Evolutionary conservation across 2,113 vertebrate species (phyloP), one percentile per base, ranked within the genome.

Genomic region (Bubo bubo): DNA sequence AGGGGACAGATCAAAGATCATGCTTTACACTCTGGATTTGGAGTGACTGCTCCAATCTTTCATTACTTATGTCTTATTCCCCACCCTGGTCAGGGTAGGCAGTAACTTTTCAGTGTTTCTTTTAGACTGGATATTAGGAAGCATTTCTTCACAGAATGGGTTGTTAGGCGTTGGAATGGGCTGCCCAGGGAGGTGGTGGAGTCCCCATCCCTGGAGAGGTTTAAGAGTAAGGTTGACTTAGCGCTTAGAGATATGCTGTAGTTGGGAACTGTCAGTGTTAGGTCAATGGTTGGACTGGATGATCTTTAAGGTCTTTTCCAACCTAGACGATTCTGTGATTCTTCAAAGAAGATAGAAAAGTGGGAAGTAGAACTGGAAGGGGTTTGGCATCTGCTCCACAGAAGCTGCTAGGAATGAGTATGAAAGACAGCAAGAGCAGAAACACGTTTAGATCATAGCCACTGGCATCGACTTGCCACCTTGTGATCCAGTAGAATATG

Each of bases 401-500:
- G 56, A 79, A 89, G 80, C 21, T 75, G 64, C 24, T 95, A 66
- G 43, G 73, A 95, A 72, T 4, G 19, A 66, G 41, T 1, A 62
- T 27, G 32, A 66, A 82, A 75, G 66, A 45, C n/a, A 72, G 26
- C 0, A 2, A 75, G 52, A 94, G 43, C 24, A 63, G 35, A 64
- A 85, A 34, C 2, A 16, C 1, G 6, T 37, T 67, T 18, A 55
- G 63, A 79, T 28, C 39, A 34, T 10, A 75, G 79, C 60, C 19
- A 32, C n/a, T 35, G 64, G 52, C 82, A 84, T 0, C 3, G 17
- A 68, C 53, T 75, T 79, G 67, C 16, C 41, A 41, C 32, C 34
- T 23, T 63, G 76, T 20, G 86, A 70, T 71, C 35, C 49, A 18
- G 12, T 0, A 43, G 68, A 79, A 37, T 18, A 64, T 0, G 0